These are phyloP conservation scores for Adelges cooleyi DNA, from an alignment of 1,140 invertebrate genomes.

Conservation along the genomic window DNA sequence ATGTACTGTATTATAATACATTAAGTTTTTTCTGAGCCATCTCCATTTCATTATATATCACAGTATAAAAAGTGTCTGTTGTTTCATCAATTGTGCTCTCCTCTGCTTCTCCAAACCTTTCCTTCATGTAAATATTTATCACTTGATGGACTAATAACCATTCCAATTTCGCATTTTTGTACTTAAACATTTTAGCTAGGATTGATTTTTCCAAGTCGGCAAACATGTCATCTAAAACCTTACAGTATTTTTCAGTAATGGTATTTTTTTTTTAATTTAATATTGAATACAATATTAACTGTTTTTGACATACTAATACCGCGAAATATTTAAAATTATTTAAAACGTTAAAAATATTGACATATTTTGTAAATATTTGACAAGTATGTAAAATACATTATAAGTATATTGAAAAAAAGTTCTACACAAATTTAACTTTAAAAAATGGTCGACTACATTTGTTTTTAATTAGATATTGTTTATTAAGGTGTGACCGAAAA, in stretches of 20 bases:
- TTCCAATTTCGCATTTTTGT: conserved; percentile 12
- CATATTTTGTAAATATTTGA: too few relatives aligned
- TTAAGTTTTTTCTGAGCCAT: conserved; percentile 1
- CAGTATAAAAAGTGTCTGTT: background rate
- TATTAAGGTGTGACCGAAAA: too few relatives aligned
- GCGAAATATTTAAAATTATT: background rate
- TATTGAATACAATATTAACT: too few relatives aligned
- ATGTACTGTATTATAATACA: background rate
- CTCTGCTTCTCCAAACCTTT: background rate
- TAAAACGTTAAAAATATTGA: too few relatives aligned
- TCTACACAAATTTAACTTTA: too few relatives aligned
- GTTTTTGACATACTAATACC: conserved; percentile 1
- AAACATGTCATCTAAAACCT: conserved; percentile 14
- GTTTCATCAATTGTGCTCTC: background rate
- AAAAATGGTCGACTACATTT: too few relatives aligned
- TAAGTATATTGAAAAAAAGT: too few relatives aligned
- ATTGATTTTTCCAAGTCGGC: background rate
- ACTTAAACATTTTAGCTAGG: background rate
- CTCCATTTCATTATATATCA: background rate
- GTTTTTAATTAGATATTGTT: too few relatives aligned
- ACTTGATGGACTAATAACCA: background rate
- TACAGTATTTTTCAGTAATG: conserved; percentile 5
- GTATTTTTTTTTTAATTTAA: background rate
- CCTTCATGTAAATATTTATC: background rate
- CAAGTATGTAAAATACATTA: too few relatives aligned